Evolutionary conservation across 2,888 invertebrate genomes (phyloP).

Genomic region (Uropetala carovei): DNA sequence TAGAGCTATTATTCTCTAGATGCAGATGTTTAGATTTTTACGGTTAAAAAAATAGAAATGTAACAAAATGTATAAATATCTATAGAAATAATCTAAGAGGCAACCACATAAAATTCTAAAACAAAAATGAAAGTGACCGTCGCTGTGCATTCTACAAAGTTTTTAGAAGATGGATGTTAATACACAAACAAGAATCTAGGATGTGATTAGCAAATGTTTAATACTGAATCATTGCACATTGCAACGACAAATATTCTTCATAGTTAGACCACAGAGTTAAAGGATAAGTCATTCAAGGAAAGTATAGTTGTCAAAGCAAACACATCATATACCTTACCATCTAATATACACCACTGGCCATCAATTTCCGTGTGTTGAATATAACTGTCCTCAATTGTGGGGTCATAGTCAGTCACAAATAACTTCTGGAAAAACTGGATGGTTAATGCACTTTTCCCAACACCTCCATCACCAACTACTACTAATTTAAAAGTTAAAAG

Average conservation of each 20-base stretch:
- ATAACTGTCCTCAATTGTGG: slow-evolving; percentile 97
- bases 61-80: no score
- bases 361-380: slow-evolving; percentile 96
- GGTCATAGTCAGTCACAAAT: slow-evolving; percentile 96
- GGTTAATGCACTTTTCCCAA: slow-evolving; percentile 97
- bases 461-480: slow-evolving; percentile 96
- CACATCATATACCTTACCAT: slow-evolving; percentile 80
- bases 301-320: slow-evolving; percentile 52
- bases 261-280: not conserved
- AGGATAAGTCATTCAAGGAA: slow-evolving; percentile 17
- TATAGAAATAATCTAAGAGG: no score
- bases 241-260: not conserved
- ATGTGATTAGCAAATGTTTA: not conserved
- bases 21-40: no score
- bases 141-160: no score
- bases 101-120: no score
- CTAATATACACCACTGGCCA: slow-evolving; percentile 92
- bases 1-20: no score
- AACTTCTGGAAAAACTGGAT: slow-evolving; percentile 97
- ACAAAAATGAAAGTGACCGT: no score
- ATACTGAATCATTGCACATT: not conserved
- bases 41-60: no score
- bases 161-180: no score
- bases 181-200: no score
- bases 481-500: slow-evolving; percentile 87